Evolutionary conservation across 2,888 invertebrate species (phyloP).

Genomic region (Colostygia pectinataria): DNA sequence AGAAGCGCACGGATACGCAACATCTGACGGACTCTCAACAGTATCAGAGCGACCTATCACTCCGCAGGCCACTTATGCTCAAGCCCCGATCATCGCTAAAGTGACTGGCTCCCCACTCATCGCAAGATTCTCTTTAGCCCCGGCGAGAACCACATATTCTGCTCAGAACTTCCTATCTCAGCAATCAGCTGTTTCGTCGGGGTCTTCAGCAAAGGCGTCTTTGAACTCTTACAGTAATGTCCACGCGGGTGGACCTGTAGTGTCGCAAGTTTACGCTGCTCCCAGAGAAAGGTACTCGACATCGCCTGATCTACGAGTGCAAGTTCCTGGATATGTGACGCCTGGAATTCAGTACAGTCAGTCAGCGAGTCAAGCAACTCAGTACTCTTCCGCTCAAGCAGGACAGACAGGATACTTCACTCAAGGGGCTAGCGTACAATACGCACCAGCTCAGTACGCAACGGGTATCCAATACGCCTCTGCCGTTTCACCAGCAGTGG

Average conservation of each 20-base stretch:
- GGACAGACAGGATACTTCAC: constrained; percentile 42
- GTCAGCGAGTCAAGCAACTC: constrained; percentile 37
- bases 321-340: constrained; percentile 41
- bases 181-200: constrained; percentile 51
- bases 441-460: constrained; percentile 25
- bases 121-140: constrained; percentile 60
- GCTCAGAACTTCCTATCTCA: constrained; percentile 63
- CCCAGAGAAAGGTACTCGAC: constrained; percentile 61
- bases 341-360: constrained; percentile 54
- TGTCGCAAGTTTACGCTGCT: constrained; percentile 73
- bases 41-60: constrained; percentile 59
- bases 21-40: constrained; percentile 77
- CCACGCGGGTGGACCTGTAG: constrained; percentile 67
- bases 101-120: constrained; percentile 74
- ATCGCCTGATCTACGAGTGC: constrained; percentile 57
- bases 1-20: constrained; percentile 81
- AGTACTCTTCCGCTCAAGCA: constrained; percentile 22
- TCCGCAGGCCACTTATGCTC: constrained; percentile 71
- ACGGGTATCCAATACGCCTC: constrained; percentile 32
- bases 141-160: constrained; percentile 59
- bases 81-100: constrained; percentile 79
- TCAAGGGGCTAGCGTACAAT: constrained; percentile 29
- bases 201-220: constrained; percentile 71
- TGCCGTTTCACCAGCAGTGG: constrained; percentile 32
- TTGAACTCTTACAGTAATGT: constrained; percentile 61